A percentile compares a stretch with the other conserved stretches of the same genome.
Conservation (phyloP, 2,888 invertebrate species). For the Deladenus siricidicola region DNA sequence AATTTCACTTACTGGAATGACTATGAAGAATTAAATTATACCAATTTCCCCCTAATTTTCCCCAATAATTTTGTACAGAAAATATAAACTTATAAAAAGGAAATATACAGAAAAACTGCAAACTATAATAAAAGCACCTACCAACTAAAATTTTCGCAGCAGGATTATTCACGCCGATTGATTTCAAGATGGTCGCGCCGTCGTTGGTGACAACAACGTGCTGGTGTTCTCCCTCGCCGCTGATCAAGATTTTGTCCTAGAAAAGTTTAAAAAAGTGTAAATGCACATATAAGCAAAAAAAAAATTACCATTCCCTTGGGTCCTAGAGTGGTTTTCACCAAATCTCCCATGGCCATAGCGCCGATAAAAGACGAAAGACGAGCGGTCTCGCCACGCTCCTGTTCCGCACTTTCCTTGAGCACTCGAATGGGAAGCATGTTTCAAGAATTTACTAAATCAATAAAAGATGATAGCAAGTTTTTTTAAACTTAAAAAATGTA, state of each 20-base stretch:
- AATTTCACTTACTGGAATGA: no score
- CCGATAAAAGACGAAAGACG: constrained; percentile 95
- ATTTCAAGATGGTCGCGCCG: constrained; percentile 93
- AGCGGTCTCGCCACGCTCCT: constrained; percentile 93
- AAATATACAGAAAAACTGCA: neutral
- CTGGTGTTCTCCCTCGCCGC: constrained; percentile 51
- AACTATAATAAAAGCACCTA: constrained; percentile 40
- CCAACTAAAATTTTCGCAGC: constrained; percentile 93
- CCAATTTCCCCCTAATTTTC: no score
- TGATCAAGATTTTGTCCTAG: constrained; percentile 60
- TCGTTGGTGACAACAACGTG: constrained; percentile 91
- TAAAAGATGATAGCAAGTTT: no score
- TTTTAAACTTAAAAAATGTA: no score
- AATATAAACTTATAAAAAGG: neutral
- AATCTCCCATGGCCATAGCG: constrained; percentile 94
- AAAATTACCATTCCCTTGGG: constrained; percentile 83
- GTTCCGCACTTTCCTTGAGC: constrained; percentile 88
- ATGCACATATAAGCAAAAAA: constrained; percentile 7
- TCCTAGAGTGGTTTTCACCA: constrained; percentile 93
- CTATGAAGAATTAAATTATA: no score
- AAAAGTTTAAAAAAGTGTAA: constrained; percentile 5
- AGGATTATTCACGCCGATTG: constrained; percentile 93
- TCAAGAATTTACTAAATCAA: no score
- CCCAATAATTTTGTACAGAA: neutral
- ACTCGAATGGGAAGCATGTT: constrained; percentile 56